Evolutionary conservation across 2,888 invertebrate species (phyloP).

Genomic region (Icerya purchasi): DNA sequence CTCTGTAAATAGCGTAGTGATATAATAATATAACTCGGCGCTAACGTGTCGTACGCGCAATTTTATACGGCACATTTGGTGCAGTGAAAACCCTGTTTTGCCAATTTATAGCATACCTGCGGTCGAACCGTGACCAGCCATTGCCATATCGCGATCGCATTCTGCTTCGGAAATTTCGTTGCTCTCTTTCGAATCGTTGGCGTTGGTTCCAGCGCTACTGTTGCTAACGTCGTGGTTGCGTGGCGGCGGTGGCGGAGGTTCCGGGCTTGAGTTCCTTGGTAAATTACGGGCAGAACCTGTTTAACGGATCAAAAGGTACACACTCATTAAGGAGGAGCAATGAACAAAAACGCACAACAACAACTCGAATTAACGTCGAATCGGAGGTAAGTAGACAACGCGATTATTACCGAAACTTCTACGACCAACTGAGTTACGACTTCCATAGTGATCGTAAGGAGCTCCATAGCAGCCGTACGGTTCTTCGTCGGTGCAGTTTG

Average conservation of each 20-base stretch:
- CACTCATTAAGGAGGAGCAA: no score
- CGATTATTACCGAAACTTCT: constrained; percentile 34
- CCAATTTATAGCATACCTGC: no score
- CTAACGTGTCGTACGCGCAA: no score
- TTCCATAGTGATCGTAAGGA: constrained; percentile 75
- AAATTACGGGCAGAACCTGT: constrained; percentile 35
- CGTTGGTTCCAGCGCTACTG: constrained; percentile 43
- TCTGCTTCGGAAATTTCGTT: constrained; percentile 86
- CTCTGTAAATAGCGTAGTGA: no score
- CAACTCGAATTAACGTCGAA: no score
- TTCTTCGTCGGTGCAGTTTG: constrained; percentile 78
- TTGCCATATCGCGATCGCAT: constrained; percentile 55
- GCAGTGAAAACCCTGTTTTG: no score
- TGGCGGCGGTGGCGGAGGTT: constrained; percentile 53
- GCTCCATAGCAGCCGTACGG: constrained; percentile 69
- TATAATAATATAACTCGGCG: no score
- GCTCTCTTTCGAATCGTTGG: constrained; percentile 84
- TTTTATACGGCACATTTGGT: no score
- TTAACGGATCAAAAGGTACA: constrained; percentile 9
- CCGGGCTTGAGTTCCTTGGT: constrained; percentile 31
- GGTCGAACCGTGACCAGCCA: constrained; percentile 54
- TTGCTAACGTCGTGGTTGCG: constrained; percentile 59
- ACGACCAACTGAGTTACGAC: constrained; percentile 36
- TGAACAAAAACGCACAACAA: no score
- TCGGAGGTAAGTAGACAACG: no score